phyloP scores from a whole-genome alignment of 2,888 invertebrate genomes.

The Clivina fossor region DNA sequence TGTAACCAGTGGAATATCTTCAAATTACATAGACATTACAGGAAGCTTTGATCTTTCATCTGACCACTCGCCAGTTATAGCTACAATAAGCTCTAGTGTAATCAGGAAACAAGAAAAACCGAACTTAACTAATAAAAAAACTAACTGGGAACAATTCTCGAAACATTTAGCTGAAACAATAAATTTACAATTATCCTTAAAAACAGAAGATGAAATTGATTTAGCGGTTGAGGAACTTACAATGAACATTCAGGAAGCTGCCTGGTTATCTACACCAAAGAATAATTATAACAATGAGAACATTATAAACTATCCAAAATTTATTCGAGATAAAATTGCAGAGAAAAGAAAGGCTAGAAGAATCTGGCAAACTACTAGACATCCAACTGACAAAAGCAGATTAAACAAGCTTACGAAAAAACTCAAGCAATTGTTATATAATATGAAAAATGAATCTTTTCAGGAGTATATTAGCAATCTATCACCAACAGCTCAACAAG shows the following conservation, averaged over 20 bases:
- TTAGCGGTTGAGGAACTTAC: slow-evolving; percentile 1
- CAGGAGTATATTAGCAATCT: slow-evolving; percentile 1
- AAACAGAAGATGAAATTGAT: background rate
- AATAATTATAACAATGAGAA: background rate
- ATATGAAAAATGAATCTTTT: slow-evolving; percentile 4
- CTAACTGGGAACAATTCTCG: slow-evolving; percentile 13
- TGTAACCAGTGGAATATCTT: slow-evolving; percentile 35
- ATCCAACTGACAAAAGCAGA: slow-evolving; percentile 15
- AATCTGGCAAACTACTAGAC: slow-evolving; percentile 16
- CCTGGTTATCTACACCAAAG: slow-evolving; percentile 1
- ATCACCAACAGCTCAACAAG: background rate
- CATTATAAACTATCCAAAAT: background rate
- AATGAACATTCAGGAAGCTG: background rate
- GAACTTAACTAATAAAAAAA: slow-evolving; percentile 19
- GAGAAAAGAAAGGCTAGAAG: slow-evolving; percentile 12
- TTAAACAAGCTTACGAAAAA: slow-evolving; percentile 12
- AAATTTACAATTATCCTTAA: background rate
- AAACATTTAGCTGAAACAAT: slow-evolving; percentile 1
- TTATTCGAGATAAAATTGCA: background rate
- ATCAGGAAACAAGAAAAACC: slow-evolving; percentile 24
- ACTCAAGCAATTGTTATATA: slow-evolving; percentile 14
- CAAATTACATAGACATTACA: no score
- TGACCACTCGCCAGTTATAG: slow-evolving; percentile 37
- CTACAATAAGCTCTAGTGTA: slow-evolving; percentile 30
- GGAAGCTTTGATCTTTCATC: slow-evolving; percentile 40